Percentiles rank a stretch among this genome's conserved stretches.
phyloP scores from a whole-genome alignment of 2,113 vertebrate genomes.

The Chitala chitala region DNA sequence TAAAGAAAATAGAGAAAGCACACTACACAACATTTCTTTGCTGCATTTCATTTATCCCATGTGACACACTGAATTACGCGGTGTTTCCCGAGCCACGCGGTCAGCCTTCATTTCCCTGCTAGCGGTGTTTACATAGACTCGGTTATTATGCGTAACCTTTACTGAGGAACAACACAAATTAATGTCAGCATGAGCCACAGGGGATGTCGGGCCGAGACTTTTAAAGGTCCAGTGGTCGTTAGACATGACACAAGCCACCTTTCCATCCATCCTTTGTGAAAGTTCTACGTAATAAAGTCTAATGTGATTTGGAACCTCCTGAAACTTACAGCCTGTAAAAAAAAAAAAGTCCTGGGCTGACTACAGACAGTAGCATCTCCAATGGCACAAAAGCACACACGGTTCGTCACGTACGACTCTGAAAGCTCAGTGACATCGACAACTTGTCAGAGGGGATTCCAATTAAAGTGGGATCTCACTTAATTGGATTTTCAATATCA shows the following conservation, averaged over 20 bases:
- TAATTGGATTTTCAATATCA: slow-evolving; percentile 19
- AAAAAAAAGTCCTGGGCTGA: too few species aligned
- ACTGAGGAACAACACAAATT: not conserved
- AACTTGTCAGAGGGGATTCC: not conserved
- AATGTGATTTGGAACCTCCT: too few species aligned
- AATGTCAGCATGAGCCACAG: not conserved
- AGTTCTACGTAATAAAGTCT: too few species aligned
- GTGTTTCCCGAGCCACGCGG: too few species aligned
- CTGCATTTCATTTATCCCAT: too few species aligned
- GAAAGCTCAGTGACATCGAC: not conserved
- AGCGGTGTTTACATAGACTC: not conserved
- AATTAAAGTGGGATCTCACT: slow-evolving; percentile 15
- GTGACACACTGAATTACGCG: too few species aligned
- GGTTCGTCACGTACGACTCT: not conserved
- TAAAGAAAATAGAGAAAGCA: too few species aligned
- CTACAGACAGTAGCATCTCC: too few species aligned
- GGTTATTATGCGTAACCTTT: not conserved
- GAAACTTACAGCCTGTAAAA: too few species aligned
- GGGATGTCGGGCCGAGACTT: not conserved
- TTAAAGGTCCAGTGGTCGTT: too few species aligned
- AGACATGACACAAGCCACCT: not conserved
- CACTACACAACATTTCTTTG: too few species aligned
- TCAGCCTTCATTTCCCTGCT: not conserved
- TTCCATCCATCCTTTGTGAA: not conserved
- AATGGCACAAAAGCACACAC: too few species aligned